These are phyloP conservation scores for Eueremaeus valkanovi DNA, from an alignment of 2,888 invertebrate genomes.

Conservation along the genomic window DNA sequence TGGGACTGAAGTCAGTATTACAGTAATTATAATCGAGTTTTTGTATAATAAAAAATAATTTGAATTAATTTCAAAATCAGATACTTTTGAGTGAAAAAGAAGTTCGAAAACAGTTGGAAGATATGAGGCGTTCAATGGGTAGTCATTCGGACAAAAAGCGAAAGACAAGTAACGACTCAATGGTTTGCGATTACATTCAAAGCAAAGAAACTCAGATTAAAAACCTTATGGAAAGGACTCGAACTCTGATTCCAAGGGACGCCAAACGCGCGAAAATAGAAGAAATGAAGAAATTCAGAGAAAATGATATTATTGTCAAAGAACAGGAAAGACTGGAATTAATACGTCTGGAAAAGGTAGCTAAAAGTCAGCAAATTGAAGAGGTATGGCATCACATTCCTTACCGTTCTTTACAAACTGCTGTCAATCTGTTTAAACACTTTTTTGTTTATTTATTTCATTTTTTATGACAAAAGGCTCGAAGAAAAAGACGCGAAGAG, in stretches of 20 bases:
- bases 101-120: slow-evolving; percentile 66
- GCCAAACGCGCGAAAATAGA: slow-evolving; percentile 42
- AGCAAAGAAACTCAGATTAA: neutral
- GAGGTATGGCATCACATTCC: slow-evolving; percentile 72
- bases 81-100: slow-evolving; percentile 73
- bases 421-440: neutral
- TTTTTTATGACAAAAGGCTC: slow-evolving; percentile 54
- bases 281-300: slow-evolving; percentile 52
- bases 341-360: slow-evolving; percentile 71
- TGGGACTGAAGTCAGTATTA: slow-evolving; percentile 46
- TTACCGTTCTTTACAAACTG: too few relatives aligned
- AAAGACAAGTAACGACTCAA: neutral
- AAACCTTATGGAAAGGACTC: neutral
- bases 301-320: slow-evolving; percentile 59
- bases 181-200: neutral
- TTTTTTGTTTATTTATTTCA: neutral
- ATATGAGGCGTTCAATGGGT: slow-evolving; percentile 49
- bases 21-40: neutral
- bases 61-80: slow-evolving; percentile 52
- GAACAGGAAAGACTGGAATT: slow-evolving; percentile 77
- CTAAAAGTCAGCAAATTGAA: slow-evolving; percentile 74
- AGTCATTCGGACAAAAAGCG: neutral
- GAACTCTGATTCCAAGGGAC: neutral
- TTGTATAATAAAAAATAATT: too few relatives aligned
- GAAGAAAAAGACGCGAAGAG: slow-evolving; percentile 78